Evolutionary conservation across 2,797 vertebrate genomes (phyloP).

Genomic region (Tarsius wallacei): DNA sequence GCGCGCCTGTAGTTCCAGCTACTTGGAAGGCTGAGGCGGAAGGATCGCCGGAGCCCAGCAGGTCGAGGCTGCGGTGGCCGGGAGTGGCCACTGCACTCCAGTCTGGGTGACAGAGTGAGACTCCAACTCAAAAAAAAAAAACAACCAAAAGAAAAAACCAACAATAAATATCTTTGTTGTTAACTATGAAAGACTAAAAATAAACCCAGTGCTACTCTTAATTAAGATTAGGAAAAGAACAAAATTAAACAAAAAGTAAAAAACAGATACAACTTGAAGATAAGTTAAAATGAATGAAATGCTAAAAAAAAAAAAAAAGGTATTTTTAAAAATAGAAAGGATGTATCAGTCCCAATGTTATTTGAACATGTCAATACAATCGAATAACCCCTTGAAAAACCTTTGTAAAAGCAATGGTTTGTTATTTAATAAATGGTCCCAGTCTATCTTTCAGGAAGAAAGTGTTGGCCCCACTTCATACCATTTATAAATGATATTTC

Average conservation of each 20-base stretch:
- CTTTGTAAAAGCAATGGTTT: neutral
- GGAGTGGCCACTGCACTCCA: no score
- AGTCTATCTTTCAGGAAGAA: neutral
- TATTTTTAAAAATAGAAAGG: neutral
- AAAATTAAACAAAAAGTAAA: neutral
- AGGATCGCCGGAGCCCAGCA: no score
- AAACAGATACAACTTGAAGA: neutral
- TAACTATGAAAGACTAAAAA: slow-evolving; percentile 4
- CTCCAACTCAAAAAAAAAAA: no score
- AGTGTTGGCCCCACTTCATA: neutral
- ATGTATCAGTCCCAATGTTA: neutral
- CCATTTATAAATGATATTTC: neutral
- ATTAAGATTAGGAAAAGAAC: slow-evolving; percentile 40
- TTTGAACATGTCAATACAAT: slow-evolving; percentile 27
- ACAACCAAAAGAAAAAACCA: no score
- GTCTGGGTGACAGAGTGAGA: no score
- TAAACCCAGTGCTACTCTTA: slow-evolving; percentile 3
- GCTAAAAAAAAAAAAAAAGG: neutral
- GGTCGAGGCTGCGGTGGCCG: no score
- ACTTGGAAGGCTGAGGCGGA: no score
- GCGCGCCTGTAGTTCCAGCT: no score
- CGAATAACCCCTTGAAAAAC: neutral
- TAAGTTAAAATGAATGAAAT: slow-evolving; percentile 15
- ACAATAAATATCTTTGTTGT: slow-evolving; percentile 1
- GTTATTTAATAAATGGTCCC: neutral